Conservation (phyloP, 1,140 invertebrate genomes). For the Phortica variegata region DNA sequence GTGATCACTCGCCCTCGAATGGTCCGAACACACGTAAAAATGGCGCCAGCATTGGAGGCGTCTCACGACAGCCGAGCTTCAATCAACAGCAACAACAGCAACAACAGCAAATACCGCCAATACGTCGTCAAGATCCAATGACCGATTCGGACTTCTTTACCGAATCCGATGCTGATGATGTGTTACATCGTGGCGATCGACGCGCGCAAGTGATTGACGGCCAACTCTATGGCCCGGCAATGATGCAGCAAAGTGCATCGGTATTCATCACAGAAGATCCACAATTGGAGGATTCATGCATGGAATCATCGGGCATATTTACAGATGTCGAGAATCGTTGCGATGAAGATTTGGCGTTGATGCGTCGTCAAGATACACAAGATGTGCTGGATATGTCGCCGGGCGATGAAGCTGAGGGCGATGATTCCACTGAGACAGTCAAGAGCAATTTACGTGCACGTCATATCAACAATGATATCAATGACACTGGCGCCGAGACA, state of each 20-base stretch:
- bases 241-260: slow-evolving; percentile 53
- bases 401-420: slow-evolving; percentile 41
- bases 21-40: slow-evolving; percentile 24
- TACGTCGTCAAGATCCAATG: slow-evolving; percentile 74
- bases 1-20: slow-evolving; percentile 65
- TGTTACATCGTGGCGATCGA: slow-evolving; percentile 70
- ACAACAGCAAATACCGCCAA: slow-evolving; percentile 11
- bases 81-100: slow-evolving; percentile 30
- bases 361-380: slow-evolving; percentile 40
- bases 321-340: slow-evolving; percentile 76
- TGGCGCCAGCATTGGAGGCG: slow-evolving; percentile 22
- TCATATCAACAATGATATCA: not conserved
- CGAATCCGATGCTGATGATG: slow-evolving; percentile 82
- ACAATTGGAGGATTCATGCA: slow-evolving; percentile 64
- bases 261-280: slow-evolving; percentile 58
- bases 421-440: slow-evolving; percentile 59
- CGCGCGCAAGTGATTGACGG: slow-evolving; percentile 80
- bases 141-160: slow-evolving; percentile 88
- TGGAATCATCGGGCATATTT: slow-evolving; percentile 84
- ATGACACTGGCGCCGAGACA: not conserved
- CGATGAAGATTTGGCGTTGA: slow-evolving; percentile 44
- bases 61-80: slow-evolving; percentile 48
- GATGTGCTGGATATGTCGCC: slow-evolving; percentile 60
- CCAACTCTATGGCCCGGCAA: slow-evolving; percentile 73
- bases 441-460: slow-evolving; percentile 25